phyloP scores from a whole-genome alignment of 2,888 invertebrate genomes.

The Smittia aterrima region DNA sequence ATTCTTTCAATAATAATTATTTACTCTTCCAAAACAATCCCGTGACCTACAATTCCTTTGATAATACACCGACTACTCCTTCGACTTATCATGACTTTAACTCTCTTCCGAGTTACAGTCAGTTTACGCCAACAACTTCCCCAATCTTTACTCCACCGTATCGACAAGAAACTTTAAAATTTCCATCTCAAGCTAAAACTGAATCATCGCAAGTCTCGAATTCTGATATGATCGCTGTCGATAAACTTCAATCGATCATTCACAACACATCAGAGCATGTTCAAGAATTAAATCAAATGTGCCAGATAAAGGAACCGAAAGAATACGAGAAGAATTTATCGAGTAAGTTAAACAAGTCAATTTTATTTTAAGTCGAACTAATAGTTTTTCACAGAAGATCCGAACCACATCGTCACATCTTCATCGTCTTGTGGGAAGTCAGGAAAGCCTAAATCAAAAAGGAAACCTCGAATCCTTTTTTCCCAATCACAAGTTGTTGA shows the following conservation, averaged over 20 bases:
- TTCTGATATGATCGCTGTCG: not conserved
- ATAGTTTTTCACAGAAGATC: conserved; percentile 28
- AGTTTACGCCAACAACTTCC: conserved; percentile 23
- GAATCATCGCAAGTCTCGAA: conserved; percentile 1
- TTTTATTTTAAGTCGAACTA: not conserved
- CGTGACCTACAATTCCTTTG: not conserved
- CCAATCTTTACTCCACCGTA: conserved; percentile 14
- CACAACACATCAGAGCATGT: conserved; percentile 48
- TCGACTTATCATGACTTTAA: conserved; percentile 34
- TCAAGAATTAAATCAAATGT: conserved; percentile 47
- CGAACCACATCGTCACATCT: conserved; percentile 37
- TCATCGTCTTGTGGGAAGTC: conserved; percentile 32
- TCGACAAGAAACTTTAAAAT: not conserved
- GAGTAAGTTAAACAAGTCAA: conserved; percentile 42
- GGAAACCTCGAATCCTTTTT: conserved; percentile 37
- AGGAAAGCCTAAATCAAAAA: conserved; percentile 33
- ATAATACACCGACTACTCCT: conserved; percentile 12
- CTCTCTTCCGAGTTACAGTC: conserved; percentile 30
- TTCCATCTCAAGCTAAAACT: not conserved
- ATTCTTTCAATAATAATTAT: conserved; percentile 40
- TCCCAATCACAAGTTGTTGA: conserved; percentile 40
- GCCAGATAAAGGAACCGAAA: conserved; percentile 44
- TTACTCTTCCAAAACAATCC: conserved; percentile 34
- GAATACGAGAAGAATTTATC: conserved; percentile 40
- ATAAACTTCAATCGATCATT: conserved; percentile 46